Evolutionary conservation across 53 echinoderm and acorn worm genomes (phyloP).

Genomic region (Patiria pectinifera): DNA sequence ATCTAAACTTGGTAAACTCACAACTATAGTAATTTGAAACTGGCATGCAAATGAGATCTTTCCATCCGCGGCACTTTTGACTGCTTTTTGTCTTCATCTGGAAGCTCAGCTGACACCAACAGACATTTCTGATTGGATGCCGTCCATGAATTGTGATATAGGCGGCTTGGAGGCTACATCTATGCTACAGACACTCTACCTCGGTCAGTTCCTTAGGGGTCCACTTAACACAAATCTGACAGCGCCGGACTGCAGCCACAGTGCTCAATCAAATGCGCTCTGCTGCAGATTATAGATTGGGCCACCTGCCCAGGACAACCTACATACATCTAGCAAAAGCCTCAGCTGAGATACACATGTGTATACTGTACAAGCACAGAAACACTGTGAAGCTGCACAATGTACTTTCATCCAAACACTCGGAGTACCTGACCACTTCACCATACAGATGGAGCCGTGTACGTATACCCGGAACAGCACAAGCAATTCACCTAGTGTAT

Average conservation of each 20-base stretch:
- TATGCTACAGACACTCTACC: background rate
- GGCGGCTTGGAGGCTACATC: background rate
- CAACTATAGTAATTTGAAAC: no score
- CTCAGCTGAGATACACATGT: background rate
- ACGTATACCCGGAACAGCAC: no score
- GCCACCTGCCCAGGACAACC: background rate
- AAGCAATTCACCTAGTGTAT: no score
- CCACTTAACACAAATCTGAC: constrained; percentile 15
- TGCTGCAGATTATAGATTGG: background rate
- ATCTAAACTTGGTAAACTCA: no score
- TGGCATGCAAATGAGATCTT: no score
- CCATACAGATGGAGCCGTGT: no score
- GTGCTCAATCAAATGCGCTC: background rate
- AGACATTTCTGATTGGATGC: background rate
- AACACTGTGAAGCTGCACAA: background rate
- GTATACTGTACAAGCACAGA: background rate
- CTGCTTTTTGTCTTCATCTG: no score
- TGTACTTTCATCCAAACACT: no score
- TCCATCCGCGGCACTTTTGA: no score
- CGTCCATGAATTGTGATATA: background rate
- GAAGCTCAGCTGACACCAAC: background rate
- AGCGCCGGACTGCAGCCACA: background rate
- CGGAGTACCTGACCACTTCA: no score
- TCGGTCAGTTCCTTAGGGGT: background rate
- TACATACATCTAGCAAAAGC: background rate